Conservation (phyloP, 2,797 vertebrate genomes). For the Squalus acanthias region DNA sequence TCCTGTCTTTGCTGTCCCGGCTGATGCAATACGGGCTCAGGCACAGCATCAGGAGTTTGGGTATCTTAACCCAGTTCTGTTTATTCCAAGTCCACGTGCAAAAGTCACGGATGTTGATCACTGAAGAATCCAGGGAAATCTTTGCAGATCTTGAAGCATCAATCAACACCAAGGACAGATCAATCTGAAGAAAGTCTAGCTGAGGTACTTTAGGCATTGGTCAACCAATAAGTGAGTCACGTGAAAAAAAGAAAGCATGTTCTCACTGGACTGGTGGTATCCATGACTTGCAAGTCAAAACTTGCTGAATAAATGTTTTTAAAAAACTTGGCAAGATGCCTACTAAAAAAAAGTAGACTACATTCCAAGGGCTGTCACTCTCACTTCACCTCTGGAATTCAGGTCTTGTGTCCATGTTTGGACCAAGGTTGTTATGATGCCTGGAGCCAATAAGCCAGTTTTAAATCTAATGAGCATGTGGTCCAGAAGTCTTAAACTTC, state of each 20-base stretch:
- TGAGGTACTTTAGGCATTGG: neutral
- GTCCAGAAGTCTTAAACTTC: neutral
- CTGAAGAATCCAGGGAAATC: neutral
- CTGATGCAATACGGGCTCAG: neutral
- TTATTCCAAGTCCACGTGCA: neutral
- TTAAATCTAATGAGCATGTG: neutral
- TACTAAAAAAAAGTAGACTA: neutral
- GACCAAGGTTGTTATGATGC: neutral
- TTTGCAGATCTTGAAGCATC: neutral
- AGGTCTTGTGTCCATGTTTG: neutral
- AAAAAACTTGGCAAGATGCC: neutral
- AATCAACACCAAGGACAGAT: neutral
- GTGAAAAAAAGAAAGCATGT: no score
- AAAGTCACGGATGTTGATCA: neutral
- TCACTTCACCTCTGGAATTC: neutral
- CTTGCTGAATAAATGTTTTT: neutral
- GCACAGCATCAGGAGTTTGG: neutral
- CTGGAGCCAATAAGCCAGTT: neutral
- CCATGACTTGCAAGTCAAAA: neutral
- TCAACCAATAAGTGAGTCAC: neutral
- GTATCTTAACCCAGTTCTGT: neutral
- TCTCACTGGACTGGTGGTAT: neutral
- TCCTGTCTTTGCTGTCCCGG: neutral
- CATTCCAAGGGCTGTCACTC: neutral
- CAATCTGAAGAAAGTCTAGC: neutral